Percentiles rank a stretch among this genome's conserved stretches.
Conservation (phyloP, 1,140 invertebrate genomes). For the Tetraneura akinire region DNA sequence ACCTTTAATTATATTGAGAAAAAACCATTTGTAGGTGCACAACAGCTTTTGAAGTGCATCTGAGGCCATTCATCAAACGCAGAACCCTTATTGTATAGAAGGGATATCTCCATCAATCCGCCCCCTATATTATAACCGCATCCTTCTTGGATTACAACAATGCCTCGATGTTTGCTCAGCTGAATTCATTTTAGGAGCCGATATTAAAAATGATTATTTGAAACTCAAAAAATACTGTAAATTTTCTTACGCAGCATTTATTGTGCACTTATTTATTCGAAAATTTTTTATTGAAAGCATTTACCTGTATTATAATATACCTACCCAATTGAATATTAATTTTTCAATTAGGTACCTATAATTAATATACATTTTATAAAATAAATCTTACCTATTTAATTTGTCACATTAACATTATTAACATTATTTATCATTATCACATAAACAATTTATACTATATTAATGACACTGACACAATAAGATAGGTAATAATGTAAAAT, state of each 20-base stretch:
- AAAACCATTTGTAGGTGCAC: constrained; percentile 17
- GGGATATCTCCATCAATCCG: constrained; percentile 29
- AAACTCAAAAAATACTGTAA: not conserved
- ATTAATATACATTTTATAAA: too few relatives aligned
- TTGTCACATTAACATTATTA: too few relatives aligned
- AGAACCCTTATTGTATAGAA: constrained; percentile 24
- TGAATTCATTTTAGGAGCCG: constrained; percentile 13
- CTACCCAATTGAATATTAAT: too few relatives aligned
- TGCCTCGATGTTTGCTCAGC: constrained; percentile 34
- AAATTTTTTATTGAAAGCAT: too few relatives aligned
- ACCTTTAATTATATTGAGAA: constrained; percentile 6
- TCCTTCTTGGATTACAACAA: constrained; percentile 40
- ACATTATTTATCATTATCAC: too few relatives aligned
- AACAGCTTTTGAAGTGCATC: constrained; percentile 45
- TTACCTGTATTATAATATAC: too few relatives aligned
- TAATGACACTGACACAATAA: too few relatives aligned
- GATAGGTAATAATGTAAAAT: too few relatives aligned
- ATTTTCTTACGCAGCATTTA: not conserved
- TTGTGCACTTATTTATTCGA: too few relatives aligned
- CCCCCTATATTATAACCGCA: constrained; percentile 32
- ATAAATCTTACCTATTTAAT: too few relatives aligned
- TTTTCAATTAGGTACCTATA: too few relatives aligned
- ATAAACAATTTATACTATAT: too few relatives aligned
- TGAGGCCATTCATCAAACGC: constrained; percentile 34
- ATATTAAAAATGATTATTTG: constrained; percentile 24